Evolutionary conservation across 2,888 invertebrate genomes (phyloP), one percentile per base, ranked within the genome.

Genomic region (Drosophila formosana): DNA sequence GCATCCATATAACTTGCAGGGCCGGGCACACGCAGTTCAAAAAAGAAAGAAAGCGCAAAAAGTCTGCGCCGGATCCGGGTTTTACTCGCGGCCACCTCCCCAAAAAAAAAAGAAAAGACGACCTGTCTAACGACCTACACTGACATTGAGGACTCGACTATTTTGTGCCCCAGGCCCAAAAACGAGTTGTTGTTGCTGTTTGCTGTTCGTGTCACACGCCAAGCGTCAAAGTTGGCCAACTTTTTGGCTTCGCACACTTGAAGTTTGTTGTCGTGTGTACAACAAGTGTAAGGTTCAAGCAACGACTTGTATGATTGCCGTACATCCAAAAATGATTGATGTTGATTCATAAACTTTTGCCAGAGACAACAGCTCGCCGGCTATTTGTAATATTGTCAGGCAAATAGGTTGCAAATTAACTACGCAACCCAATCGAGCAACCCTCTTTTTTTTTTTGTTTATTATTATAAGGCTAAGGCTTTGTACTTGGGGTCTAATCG

Each of bases 1-100:
- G 82, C 87, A 86, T 84, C 84, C 87, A 86, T 79, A 79, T 84
- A 75, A 79, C 79, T 86, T 80, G 76, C 78, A 83, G 57, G 57
- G 57, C 28, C 55, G 46, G 45, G 50, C 56, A 58, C 66, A 51
- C 55, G 67, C 32, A 53, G 46, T 47, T 30, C 11, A 18, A 13
- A n/a, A 51, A 50, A 13, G 13, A 51, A 50, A 53, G 57, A 25
- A 73, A 71, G 25, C 55, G 51, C 45, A 46, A 52, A 66, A 62
- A 58, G 51, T 63, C 51, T 43, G 11, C n/a, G 43, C 37, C 64
- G 51, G 64, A 57, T 60, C 39, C 67, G 62, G 68, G 23, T 52
- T 37, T 41, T 41, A 1, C 7, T 30, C 32, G 25, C 56, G 3
- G 4, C n/a, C 9, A n/a, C 25, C 25, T 5, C n/a, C 3, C 5